phyloP scores from a whole-genome alignment of 2,113 vertebrate species.

The Aphyosemion australe region DNA sequence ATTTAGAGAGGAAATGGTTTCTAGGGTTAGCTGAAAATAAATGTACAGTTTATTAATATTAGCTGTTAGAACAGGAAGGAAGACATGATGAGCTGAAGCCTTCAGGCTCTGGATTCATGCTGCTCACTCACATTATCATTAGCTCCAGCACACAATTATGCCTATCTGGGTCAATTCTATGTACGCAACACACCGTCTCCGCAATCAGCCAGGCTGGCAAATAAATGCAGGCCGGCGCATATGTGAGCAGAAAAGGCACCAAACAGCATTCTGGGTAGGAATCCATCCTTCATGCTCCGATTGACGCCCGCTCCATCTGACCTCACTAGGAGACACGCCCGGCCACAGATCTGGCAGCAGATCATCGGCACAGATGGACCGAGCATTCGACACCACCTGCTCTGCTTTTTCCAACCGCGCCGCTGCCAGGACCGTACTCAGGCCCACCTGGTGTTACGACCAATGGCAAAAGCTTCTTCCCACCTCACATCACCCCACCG shows the following conservation, averaged over 20 bases:
- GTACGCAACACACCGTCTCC: constrained; percentile 31
- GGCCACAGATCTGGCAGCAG: constrained; percentile 58
- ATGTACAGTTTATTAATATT: too few species aligned
- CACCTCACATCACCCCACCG: background rate
- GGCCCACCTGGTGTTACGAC: constrained; percentile 46
- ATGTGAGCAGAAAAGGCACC: constrained; percentile 14
- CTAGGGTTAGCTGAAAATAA: too few species aligned
- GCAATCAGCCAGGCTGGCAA: constrained; percentile 24
- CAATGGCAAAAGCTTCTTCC: constrained; percentile 33
- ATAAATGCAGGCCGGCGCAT: constrained; percentile 32
- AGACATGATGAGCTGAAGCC: constrained; percentile 24
- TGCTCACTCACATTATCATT: constrained; percentile 16
- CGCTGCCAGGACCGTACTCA: constrained; percentile 45
- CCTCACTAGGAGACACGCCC: constrained; percentile 33
- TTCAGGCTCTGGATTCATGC: constrained; percentile 26
- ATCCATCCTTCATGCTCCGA: constrained; percentile 70
- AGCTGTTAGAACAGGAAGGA: constrained; percentile 1
- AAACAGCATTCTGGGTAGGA: constrained; percentile 33
- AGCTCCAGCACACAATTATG: constrained; percentile 18
- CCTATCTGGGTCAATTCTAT: constrained; percentile 67
- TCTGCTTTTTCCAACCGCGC: constrained; percentile 56
- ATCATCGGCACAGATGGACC: constrained; percentile 69
- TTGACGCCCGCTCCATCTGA: constrained; percentile 59
- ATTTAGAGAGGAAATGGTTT: too few species aligned
- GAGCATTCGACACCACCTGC: constrained; percentile 70